Base-by-base conservation (phyloP, 2,797 vertebrate genomes). In the Agapornis canus region DNA sequence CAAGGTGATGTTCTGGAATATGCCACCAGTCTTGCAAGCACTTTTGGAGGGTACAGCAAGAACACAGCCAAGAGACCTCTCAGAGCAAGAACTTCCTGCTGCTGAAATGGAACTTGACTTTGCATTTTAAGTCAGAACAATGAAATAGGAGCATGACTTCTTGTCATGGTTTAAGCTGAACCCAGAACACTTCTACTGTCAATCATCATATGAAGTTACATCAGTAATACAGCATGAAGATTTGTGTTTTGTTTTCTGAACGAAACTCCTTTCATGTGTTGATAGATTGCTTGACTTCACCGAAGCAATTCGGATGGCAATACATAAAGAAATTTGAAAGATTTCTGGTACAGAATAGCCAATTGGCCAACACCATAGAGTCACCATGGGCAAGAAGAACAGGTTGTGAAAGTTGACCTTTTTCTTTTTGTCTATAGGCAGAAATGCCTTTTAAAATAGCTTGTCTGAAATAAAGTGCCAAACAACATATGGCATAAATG, bases 1-100 rank as follows among this genome's bases (percentile, higher is more conserved):
- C 31, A 51, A 35, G 37, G 25, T 22, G 6, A 27, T 13, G 7
- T 5, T 68, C 61, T 20, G 11, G 5, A 49, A 51, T 4, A 47
- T 5, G 2, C 9, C 43, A 60, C 13, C 3, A 1, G 23, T 27
- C 29, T 35, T 8, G 2, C 27, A 73, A 15, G 11, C 1, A 0
- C 29, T 42, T 45, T 37, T 3, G 0, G 11, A 31, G 18, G 12
- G 9, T n/a, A 5, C 49, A 57, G 11, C 2, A 2, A 9, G 10
- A 60, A 31, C 10, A 37, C 7, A 60, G 17, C 4, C 57, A 63
- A 71, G 65, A 45, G 3, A 11, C 6, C 17, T 25, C 31, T 60
- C 0, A 0, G 22, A 78, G 23, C 39, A 82, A 86, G 77, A 42
- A 14, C 23, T 79, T 64, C n/a, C 11, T 61, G 13, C 26, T 71